phyloP scores from a whole-genome alignment of 1,140 invertebrate species.

The Agrypnia vestita region DNA sequence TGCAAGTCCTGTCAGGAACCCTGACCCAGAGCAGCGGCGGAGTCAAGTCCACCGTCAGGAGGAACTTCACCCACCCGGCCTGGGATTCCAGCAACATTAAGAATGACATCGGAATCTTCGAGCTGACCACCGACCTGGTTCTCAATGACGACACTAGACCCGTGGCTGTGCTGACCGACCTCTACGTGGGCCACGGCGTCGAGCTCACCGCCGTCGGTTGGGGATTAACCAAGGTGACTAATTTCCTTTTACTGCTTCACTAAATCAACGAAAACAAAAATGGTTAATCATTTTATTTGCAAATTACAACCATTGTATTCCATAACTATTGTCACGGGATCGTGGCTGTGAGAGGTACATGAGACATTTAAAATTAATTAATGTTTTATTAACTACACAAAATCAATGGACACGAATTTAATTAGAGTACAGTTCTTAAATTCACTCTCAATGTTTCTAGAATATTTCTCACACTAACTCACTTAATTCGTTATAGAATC shows the following conservation, averaged over 20 bases:
- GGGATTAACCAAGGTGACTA: slow-evolving; percentile 66
- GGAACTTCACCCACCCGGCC: slow-evolving; percentile 41
- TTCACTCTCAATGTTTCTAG: too few species aligned
- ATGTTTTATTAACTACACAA: too few species aligned
- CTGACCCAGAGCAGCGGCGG: slow-evolving; percentile 18
- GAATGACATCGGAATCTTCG: slow-evolving; percentile 48
- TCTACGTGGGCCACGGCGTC: slow-evolving; percentile 55
- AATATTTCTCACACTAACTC: too few species aligned
- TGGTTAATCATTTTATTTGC: too few species aligned
- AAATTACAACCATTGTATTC: too few species aligned
- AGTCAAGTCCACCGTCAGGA: slow-evolving; percentile 22
- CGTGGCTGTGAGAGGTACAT: too few species aligned
- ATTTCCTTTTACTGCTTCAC: not conserved
- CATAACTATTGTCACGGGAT: too few species aligned
- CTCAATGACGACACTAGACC: not conserved
- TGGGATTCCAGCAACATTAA: slow-evolving; percentile 41
- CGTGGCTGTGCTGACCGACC: slow-evolving; percentile 62
- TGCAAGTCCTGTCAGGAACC: slow-evolving; percentile 51
- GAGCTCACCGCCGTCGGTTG: slow-evolving; percentile 69
- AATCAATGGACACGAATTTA: too few species aligned
- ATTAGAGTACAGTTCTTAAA: too few species aligned
- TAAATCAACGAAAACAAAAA: too few species aligned
- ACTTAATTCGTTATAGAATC: too few species aligned
- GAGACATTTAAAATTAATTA: too few species aligned
- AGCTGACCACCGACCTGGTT: slow-evolving; percentile 3